Conservation (phyloP, 2,888 invertebrate species). For the Caenorhabditis sp. region DNA sequence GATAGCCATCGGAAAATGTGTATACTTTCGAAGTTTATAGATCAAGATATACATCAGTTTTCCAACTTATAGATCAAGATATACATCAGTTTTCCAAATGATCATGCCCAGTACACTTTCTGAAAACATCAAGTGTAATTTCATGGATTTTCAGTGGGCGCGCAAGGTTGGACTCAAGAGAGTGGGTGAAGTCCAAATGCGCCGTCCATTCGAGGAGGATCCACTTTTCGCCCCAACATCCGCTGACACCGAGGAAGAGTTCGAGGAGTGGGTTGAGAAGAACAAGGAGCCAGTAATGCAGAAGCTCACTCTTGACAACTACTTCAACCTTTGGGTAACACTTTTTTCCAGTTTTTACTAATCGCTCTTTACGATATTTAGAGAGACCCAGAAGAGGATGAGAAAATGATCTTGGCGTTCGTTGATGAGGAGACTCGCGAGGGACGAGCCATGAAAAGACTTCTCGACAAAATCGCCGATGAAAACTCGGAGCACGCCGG, state of each 20-base stretch:
- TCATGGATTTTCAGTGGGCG: constrained; percentile 79
- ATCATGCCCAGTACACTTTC: no score
- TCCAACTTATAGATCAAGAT: no score
- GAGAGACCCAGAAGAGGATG: constrained; percentile 83
- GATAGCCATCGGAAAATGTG: no score
- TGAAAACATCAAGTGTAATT: no score
- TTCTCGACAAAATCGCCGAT: constrained; percentile 82
- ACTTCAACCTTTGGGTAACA: constrained; percentile 83
- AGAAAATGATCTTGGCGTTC: constrained; percentile 82
- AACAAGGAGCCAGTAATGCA: constrained; percentile 83
- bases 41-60: no score
- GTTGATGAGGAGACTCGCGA: constrained; percentile 83
- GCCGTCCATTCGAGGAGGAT: constrained; percentile 83
- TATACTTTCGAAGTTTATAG: no score
- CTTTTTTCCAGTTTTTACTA: background rate
- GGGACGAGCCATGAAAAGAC: constrained; percentile 82
- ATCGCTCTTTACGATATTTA: constrained; percentile 43
- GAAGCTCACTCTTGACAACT: constrained; percentile 82
- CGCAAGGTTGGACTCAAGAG: constrained; percentile 82
- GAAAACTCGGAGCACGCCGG: constrained; percentile 83
- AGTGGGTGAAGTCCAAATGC: constrained; percentile 83
- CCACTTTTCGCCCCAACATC: constrained; percentile 82
- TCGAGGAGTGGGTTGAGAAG: constrained; percentile 83
- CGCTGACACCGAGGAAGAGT: constrained; percentile 82
- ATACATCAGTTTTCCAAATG: no score